Conservation (phyloP, 2,888 invertebrate genomes). For the Acleris emargana region DNA sequence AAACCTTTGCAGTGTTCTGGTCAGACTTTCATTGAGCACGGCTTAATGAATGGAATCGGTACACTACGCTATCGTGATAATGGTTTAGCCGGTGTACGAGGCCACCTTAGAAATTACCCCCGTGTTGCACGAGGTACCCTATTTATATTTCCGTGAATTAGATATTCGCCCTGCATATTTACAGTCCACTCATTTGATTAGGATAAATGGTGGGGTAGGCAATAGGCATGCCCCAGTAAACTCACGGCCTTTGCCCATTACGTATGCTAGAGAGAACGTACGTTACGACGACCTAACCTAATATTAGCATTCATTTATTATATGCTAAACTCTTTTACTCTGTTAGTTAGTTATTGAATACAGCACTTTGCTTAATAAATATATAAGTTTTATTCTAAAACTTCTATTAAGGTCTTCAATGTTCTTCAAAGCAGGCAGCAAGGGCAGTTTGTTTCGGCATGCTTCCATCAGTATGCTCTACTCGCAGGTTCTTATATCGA, state of each 20-base stretch:
- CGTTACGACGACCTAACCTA: background rate
- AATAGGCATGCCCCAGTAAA: background rate
- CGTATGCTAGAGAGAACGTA: background rate
- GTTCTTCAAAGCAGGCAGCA: no score
- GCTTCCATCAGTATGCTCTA: no score
- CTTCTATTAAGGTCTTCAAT: no score
- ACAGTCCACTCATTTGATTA: background rate
- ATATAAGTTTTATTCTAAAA: no score
- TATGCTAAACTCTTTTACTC: no score
- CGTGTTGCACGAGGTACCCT: background rate
- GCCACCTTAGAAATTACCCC: background rate
- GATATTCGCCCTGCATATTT: background rate
- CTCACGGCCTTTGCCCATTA: conserved; percentile 2
- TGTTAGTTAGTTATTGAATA: no score
- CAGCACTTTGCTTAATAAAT: no score
- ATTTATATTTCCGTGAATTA: conserved; percentile 1
- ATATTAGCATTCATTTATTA: no score
- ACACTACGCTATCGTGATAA: background rate
- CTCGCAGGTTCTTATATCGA: no score
- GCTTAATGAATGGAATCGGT: background rate
- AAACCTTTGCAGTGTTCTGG: background rate
- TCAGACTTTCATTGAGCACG: background rate
- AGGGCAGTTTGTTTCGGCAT: no score
- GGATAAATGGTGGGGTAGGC: conserved; percentile 10
- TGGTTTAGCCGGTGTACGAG: background rate